Evolutionary conservation across 2,888 invertebrate species (phyloP).

Genomic region (Platycheirus rosarum): DNA sequence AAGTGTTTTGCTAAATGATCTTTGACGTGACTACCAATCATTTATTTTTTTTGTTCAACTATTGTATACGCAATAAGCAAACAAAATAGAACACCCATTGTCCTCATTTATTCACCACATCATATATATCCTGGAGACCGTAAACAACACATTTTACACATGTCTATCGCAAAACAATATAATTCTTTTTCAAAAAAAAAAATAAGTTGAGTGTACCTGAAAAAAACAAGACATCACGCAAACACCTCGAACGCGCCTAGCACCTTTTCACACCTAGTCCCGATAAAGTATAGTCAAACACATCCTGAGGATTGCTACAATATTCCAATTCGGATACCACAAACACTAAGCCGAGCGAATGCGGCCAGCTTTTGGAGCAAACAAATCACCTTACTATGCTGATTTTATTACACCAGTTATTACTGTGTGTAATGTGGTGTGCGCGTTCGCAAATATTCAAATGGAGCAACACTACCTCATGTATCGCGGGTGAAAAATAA

Average conservation of each 20-base stretch:
- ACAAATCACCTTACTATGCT: slow-evolving; percentile 70
- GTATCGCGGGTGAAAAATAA: slow-evolving; percentile 32
- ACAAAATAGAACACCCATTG: slow-evolving; percentile 41
- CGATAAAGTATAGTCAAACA: slow-evolving; percentile 24
- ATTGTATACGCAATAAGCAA: slow-evolving; percentile 39
- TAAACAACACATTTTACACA: slow-evolving; percentile 61
- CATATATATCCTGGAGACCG: slow-evolving; percentile 31
- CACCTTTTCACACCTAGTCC: slow-evolving; percentile 62
- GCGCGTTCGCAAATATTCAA: slow-evolving; percentile 43
- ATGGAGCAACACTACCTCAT: slow-evolving; percentile 1
- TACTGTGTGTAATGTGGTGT: slow-evolving; percentile 51
- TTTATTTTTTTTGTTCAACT: slow-evolving; percentile 58
- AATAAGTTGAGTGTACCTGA: no score
- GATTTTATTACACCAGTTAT: slow-evolving; percentile 68
- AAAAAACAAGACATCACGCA: slow-evolving; percentile 72
- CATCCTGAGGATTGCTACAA: slow-evolving; percentile 42
- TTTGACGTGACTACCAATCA: slow-evolving; percentile 73
- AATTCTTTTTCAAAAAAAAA: slow-evolving; percentile 45
- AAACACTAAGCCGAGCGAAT: slow-evolving; percentile 37
- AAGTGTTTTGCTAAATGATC: slow-evolving; percentile 73
- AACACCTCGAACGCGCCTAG: slow-evolving; percentile 51
- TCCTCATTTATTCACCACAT: slow-evolving; percentile 48
- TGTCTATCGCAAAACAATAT: slow-evolving; percentile 65
- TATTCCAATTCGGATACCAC: slow-evolving; percentile 50
- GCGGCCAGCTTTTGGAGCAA: slow-evolving; percentile 36